Evolutionary conservation across 1,140 invertebrate species (phyloP).

Genomic region (Drosophila ficusphila): DNA sequence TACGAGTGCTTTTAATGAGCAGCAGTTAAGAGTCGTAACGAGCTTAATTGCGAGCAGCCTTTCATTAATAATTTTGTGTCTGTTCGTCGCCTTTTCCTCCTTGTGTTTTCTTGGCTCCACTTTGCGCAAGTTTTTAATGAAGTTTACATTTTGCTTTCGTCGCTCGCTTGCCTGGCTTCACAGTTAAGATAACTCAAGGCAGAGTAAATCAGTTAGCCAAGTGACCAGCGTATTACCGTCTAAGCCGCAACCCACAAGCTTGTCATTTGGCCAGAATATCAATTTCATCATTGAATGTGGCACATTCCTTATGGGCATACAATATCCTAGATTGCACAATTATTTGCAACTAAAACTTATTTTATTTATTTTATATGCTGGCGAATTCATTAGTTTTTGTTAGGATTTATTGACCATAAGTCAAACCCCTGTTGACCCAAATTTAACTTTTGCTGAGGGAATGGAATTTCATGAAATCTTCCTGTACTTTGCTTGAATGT

Average conservation of each 20-base stretch:
- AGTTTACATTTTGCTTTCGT: constrained; percentile 61
- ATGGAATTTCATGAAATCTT: constrained; percentile 1
- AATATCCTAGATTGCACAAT: constrained; percentile 27
- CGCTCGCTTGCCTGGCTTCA: constrained; percentile 25
- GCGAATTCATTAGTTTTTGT: constrained; percentile 33
- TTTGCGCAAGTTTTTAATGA: constrained; percentile 73
- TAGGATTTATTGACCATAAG: constrained; percentile 36
- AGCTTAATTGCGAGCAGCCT: constrained; percentile 70
- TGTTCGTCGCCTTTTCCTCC: constrained; percentile 3
- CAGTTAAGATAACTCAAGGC: constrained; percentile 1
- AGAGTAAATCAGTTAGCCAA: constrained; percentile 21
- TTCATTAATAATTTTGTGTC: constrained; percentile 69
- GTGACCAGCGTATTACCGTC: neutral
- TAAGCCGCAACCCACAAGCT: neutral
- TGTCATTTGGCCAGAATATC: neutral
- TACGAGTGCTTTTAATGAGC: constrained; percentile 64
- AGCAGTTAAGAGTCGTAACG: constrained; percentile 70
- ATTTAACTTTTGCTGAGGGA: constrained; percentile 5
- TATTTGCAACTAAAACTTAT: constrained; percentile 36
- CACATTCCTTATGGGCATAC: constrained; percentile 18
- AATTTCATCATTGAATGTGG: constrained; percentile 22
- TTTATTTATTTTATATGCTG: constrained; percentile 11
- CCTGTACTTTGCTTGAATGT: neutral
- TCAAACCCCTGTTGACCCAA: constrained; percentile 29
- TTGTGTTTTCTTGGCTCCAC: constrained; percentile 18